Evolutionary conservation across 2,113 vertebrate species (phyloP).

Genomic region (Pithys albifrons): DNA sequence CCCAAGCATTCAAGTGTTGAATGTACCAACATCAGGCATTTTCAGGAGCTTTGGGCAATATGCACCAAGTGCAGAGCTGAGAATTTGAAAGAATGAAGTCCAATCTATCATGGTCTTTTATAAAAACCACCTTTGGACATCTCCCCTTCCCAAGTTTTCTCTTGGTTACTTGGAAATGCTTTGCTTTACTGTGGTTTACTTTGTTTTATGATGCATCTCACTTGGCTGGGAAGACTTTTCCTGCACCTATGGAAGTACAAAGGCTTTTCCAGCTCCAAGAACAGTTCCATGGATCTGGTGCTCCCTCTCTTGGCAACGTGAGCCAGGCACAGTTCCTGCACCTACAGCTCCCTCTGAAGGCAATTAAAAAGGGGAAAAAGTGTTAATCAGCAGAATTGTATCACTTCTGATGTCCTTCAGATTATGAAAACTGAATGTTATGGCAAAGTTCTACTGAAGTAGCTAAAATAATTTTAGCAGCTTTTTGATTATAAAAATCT

Average conservation of each 20-base stretch:
- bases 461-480: neutral
- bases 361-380: neutral
- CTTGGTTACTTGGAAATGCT: neutral
- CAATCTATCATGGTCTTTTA: neutral
- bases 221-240: neutral
- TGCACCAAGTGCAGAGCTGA: neutral
- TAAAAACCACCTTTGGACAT: neutral
- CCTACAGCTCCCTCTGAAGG: neutral
- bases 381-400: neutral
- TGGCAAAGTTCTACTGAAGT: neutral
- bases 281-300: neutral
- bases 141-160: neutral
- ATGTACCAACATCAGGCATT: rapidly evolving
- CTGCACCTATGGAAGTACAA: neutral
- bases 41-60: neutral
- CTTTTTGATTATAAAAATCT: neutral
- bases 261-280: neutral
- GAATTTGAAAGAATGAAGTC: neutral
- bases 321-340: neutral
- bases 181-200: neutral
- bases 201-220: neutral
- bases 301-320: constrained; percentile 31
- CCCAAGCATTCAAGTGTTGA: neutral
- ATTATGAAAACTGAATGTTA: neutral
- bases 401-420: neutral